Evolutionary conservation across 2,888 invertebrate genomes (phyloP).

Genomic region (Lottia gigantea): DNA sequence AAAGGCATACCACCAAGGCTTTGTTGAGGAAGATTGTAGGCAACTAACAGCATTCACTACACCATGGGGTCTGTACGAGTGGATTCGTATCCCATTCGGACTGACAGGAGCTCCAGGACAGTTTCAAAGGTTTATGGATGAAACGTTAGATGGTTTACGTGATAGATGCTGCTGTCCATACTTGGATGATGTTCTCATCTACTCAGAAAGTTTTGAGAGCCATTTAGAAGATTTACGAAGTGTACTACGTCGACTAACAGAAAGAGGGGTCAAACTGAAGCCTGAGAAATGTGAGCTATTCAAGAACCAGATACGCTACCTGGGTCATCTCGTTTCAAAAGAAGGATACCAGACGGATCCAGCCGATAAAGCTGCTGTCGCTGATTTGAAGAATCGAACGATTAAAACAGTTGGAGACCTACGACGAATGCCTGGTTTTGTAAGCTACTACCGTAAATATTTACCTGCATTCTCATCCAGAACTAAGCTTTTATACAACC

Average conservation of each 20-base stretch:
- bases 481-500: constrained; percentile 22
- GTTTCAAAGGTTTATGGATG: constrained; percentile 30
- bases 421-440: constrained; percentile 23
- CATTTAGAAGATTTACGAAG: constrained; percentile 17
- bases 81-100: constrained; percentile 28
- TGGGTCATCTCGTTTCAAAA: constrained; percentile 32
- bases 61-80: constrained; percentile 29
- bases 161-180: constrained; percentile 25
- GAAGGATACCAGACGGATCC: constrained; percentile 28
- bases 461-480: constrained; percentile 23
- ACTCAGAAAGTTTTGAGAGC: constrained; percentile 21
- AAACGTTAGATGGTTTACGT: constrained; percentile 19
- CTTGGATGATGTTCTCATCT: constrained; percentile 29
- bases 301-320: constrained; percentile 24
- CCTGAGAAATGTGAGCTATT: constrained; percentile 31
- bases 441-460: constrained; percentile 29
- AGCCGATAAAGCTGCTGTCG: constrained; percentile 23
- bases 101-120: constrained; percentile 26
- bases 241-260: constrained; percentile 16
- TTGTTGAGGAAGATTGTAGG: constrained; percentile 22
- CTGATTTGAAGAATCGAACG: constrained; percentile 16
- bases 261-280: constrained; percentile 32
- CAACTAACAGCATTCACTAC: constrained; percentile 32
- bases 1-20: constrained; percentile 31
- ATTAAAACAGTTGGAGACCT: constrained; percentile 26